Evolutionary conservation across 2,797 vertebrate genomes (phyloP).

Genomic region (Scolopax bukidnonensis): DNA sequence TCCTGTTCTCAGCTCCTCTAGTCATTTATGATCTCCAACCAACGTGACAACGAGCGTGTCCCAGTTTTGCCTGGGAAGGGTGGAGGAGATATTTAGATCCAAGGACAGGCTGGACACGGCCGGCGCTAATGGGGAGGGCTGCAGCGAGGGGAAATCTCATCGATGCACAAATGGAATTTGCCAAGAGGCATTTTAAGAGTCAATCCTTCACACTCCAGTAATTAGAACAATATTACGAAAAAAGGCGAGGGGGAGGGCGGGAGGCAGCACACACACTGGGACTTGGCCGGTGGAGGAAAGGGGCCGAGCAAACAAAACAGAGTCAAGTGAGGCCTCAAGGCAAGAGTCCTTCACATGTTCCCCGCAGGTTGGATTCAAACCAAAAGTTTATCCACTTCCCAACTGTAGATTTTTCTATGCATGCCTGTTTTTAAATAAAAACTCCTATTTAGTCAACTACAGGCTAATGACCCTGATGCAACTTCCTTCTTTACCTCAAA

Average conservation of each 20-base stretch:
- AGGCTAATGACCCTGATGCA: neutral
- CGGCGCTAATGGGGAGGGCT: neutral
- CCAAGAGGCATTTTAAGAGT: constrained; percentile 56
- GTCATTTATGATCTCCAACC: neutral
- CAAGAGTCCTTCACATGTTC: neutral
- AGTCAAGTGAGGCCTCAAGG: constrained; percentile 20
- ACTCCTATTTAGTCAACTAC: fast-evolving
- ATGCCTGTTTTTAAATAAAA: neutral
- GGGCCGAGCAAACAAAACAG: constrained; percentile 21
- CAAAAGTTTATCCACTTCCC: neutral
- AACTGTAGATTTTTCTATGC: neutral
- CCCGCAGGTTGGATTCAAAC: neutral
- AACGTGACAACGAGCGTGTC: fast-evolving
- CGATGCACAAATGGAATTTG: constrained; percentile 45
- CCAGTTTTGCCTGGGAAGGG: neutral
- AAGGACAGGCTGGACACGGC: fast-evolving
- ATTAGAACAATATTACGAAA: constrained; percentile 52
- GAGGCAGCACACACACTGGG: neutral
- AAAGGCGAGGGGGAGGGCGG: neutral
- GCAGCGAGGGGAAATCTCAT: neutral
- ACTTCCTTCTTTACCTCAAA: neutral
- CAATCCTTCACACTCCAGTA: constrained; percentile 64
- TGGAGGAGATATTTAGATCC: neutral
- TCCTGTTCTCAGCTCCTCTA: fast-evolving
- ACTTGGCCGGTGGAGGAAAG: neutral